These are phyloP conservation scores for Ganaspis sp. DNA, from an alignment of 1,140 invertebrate genomes.

Conservation along the genomic window DNA sequence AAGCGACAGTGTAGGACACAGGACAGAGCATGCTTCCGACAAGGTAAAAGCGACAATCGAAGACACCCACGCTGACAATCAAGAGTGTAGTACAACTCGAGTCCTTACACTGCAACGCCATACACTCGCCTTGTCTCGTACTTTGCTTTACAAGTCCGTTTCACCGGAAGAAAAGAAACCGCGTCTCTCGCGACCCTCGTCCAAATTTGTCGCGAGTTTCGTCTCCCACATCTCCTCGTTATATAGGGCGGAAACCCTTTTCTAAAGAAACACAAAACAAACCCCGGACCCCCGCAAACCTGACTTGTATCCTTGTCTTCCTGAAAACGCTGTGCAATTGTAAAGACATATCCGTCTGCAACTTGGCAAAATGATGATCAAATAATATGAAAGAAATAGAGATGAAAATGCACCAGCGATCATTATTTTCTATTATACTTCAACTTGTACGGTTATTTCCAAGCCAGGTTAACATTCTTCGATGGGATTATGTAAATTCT, in stretches of 20 bases:
- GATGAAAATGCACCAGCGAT: too few relatives aligned
- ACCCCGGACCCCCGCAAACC: not conserved
- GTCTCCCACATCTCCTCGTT: not conserved
- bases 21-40: not conserved
- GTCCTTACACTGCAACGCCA: not conserved
- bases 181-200: slow-evolving; percentile 12
- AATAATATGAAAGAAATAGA: too few relatives aligned
- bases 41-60: slow-evolving; percentile 21
- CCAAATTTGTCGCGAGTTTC: slow-evolving; percentile 24
- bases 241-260: not conserved
- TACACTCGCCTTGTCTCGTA: not conserved
- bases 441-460: too few relatives aligned
- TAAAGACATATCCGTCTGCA: not conserved
- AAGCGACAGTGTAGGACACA: not conserved
- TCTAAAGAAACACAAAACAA: slow-evolving; percentile 29
- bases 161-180: slow-evolving; percentile 3
- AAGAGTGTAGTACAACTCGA: not conserved
- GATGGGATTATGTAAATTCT: too few relatives aligned
- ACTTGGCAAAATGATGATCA: too few relatives aligned
- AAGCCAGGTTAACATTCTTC: too few relatives aligned
- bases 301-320: not conserved
- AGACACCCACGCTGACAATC: slow-evolving; percentile 2
- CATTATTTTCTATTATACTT: too few relatives aligned
- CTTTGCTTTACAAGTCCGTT: slow-evolving; percentile 27
- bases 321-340: not conserved